Percentiles rank a stretch among this genome's conserved stretches.
phyloP scores from a whole-genome alignment of 2,113 vertebrate genomes.

The Atrichornis clamosus region DNA sequence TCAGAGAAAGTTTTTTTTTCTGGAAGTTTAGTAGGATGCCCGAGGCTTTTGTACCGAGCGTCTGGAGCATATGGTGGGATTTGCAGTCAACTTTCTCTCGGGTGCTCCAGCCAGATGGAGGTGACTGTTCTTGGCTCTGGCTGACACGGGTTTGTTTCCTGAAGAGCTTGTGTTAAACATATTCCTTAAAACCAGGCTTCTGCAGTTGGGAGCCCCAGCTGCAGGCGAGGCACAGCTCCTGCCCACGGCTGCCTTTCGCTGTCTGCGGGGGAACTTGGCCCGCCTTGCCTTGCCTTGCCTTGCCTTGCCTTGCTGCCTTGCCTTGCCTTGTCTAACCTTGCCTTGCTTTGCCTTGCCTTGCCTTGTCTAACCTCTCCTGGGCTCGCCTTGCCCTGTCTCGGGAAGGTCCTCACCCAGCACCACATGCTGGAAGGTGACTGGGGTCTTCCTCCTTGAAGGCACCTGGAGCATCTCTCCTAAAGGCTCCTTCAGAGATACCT shows the following conservation, averaged over 20 bases:
- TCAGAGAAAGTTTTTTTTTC: conserved; percentile 46
- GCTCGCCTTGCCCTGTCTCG: neutral
- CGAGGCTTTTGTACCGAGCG: conserved; percentile 59
- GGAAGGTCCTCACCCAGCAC: neutral
- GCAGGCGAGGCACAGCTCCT: conserved; percentile 59
- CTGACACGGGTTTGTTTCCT: conserved; percentile 66
- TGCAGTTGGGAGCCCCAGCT: conserved; percentile 60
- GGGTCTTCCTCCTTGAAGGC: neutral
- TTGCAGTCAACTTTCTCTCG: conserved; percentile 64
- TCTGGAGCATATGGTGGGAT: conserved; percentile 66
- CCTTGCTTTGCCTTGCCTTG: neutral
- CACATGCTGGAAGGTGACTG: accelerated
- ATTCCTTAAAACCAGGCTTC: conserved; percentile 65
- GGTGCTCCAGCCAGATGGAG: conserved; percentile 67
- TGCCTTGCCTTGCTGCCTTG: neutral
- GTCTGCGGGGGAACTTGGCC: neutral
- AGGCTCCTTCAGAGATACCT: neutral
- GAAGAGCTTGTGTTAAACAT: conserved; percentile 66
- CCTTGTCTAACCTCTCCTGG: neutral
- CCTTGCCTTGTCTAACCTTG: neutral
- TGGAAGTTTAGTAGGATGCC: conserved; percentile 66
- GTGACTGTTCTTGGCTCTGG: conserved; percentile 63
- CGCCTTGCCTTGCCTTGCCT: neutral
- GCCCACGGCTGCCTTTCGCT: conserved; percentile 39
- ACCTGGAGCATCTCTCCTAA: neutral